These are phyloP conservation scores for Caerostris darwini DNA, from an alignment of 1,140 invertebrate genomes.

Conservation along the genomic window DNA sequence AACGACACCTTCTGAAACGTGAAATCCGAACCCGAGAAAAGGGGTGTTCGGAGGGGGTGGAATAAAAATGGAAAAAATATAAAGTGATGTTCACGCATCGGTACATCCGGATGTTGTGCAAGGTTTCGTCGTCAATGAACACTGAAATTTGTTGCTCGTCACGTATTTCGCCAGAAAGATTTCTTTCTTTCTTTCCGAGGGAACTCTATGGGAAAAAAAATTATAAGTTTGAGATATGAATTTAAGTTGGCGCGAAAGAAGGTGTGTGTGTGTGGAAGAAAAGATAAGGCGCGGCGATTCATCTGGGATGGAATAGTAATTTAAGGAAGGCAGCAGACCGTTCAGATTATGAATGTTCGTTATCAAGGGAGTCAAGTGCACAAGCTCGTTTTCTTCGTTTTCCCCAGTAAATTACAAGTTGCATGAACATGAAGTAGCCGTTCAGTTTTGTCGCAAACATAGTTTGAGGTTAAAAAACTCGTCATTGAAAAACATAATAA, in stretches of 20 bases:
- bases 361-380: neutral
- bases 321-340: conserved; percentile 21
- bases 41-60: conserved; percentile 4
- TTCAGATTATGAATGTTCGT: neutral
- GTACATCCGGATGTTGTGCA: conserved; percentile 65
- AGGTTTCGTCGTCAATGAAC: conserved; percentile 60
- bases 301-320: conserved; percentile 33
- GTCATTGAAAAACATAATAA: too few relatives aligned
- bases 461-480: neutral
- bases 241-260: conserved; percentile 43
- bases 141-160: conserved; percentile 63
- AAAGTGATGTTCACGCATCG: conserved; percentile 46
- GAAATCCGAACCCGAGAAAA: conserved; percentile 23
- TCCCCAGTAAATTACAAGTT: neutral
- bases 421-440: neutral
- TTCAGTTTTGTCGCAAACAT: neutral
- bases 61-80: neutral
- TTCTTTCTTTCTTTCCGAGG: neutral
- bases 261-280: conserved; percentile 17
- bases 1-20: conserved; percentile 40
- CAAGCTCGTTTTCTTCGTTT: neutral
- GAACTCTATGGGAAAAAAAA: conserved; percentile 58
- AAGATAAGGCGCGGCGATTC: neutral
- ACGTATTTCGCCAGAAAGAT: neutral
- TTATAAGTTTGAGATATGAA: conserved; percentile 7